Evolutionary conservation across 2,113 vertebrate genomes (phyloP).

Genomic region (Pterocles gutturalis): DNA sequence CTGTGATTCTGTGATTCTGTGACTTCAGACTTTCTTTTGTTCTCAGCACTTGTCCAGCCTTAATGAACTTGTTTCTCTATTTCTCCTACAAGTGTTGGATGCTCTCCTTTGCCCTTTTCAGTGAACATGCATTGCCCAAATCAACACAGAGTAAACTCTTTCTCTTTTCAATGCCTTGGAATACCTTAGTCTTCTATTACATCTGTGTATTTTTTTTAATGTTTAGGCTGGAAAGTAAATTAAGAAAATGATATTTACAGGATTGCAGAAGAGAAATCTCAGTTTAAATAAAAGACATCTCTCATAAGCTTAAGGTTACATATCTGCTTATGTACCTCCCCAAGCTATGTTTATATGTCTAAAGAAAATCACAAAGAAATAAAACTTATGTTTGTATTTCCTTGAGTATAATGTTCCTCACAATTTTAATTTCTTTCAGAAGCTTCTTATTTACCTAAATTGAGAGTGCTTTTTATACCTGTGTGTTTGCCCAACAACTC

Average conservation of each 20-base stretch:
- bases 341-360: background rate
- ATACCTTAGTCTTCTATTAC: background rate
- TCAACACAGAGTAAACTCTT: background rate
- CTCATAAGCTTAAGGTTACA: background rate
- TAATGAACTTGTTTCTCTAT: background rate
- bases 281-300: background rate
- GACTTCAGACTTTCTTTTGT: background rate
- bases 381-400: background rate
- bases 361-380: background rate
- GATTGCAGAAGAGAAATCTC: background rate
- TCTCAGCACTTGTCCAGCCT: background rate
- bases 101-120: background rate
- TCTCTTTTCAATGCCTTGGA: background rate
- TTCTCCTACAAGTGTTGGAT: background rate
- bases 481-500: background rate
- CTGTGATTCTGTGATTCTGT: too few species aligned
- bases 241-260: background rate
- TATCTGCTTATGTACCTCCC: background rate
- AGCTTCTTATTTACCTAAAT: background rate
- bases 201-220: background rate
- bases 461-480: background rate
- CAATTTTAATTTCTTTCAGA: background rate
- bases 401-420: background rate
- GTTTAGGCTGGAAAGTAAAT: background rate
- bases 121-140: accelerated